These are phyloP conservation scores for Aethes cnicana DNA, from an alignment of 2,888 invertebrate genomes.

Conservation along the genomic window DNA sequence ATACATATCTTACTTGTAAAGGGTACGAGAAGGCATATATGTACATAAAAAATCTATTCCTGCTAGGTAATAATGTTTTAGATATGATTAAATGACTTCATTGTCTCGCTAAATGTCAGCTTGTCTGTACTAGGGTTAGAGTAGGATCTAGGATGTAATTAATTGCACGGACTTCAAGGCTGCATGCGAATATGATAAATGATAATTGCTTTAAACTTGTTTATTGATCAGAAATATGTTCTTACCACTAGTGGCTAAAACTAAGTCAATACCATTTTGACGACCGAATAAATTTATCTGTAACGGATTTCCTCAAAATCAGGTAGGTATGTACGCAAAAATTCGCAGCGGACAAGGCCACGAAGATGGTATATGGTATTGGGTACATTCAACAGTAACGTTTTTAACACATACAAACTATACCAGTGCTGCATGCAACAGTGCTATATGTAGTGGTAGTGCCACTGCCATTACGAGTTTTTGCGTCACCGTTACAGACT, in stretches of 20 bases:
- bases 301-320: slow-evolving; percentile 11
- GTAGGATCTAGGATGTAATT: slow-evolving; percentile 68
- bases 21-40: too few species aligned
- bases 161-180: slow-evolving; percentile 64
- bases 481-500: slow-evolving; percentile 43
- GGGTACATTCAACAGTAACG: background rate
- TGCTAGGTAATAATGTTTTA: too few species aligned
- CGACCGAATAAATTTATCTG: slow-evolving; percentile 2
- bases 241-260: too few species aligned
- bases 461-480: slow-evolving; percentile 41
- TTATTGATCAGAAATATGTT: too few species aligned
- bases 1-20: too few species aligned
- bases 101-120: background rate
- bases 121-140: slow-evolving; percentile 33
- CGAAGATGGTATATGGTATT: too few species aligned
- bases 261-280: too few species aligned
- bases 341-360: too few species aligned
- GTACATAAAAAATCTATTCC: too few species aligned
- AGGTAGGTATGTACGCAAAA: too few species aligned
- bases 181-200: slow-evolving; percentile 53
- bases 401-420: background rate
- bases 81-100: too few species aligned
- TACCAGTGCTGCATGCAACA: slow-evolving; percentile 12
- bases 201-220: slow-evolving; percentile 60
- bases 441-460: slow-evolving; percentile 8